These are phyloP conservation scores for Trichomalopsis sarcophagae DNA, from an alignment of 1,140 invertebrate species.

Conservation along the genomic window DNA sequence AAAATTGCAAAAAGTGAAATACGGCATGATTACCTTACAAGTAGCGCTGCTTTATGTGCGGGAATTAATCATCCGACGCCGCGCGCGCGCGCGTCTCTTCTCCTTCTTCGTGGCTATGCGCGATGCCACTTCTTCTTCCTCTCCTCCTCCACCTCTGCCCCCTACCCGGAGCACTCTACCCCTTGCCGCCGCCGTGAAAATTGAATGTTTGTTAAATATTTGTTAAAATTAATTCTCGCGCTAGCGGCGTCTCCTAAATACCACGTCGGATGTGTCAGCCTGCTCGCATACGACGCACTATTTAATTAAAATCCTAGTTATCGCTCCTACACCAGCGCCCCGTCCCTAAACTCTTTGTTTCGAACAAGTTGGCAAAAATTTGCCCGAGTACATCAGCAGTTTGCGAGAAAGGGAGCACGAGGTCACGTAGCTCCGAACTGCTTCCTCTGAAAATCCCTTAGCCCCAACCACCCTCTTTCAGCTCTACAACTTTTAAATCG, in stretches of 20 bases:
- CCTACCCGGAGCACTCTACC: background rate
- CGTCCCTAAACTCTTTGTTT: too few species aligned
- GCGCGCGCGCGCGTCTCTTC: background rate
- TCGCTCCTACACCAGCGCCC: background rate
- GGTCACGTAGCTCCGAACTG: background rate
- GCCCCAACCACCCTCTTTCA: background rate
- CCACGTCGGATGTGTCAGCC: background rate
- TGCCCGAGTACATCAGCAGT: too few species aligned
- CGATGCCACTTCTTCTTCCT: background rate
- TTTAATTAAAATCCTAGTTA: background rate
- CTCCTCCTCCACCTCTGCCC: background rate
- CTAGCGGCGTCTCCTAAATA: constrained; percentile 3
- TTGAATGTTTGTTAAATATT: constrained; percentile 42
- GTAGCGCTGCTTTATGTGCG: constrained; percentile 23
- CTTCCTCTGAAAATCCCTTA: background rate
- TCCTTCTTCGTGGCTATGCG: background rate
- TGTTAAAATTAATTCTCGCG: constrained; percentile 31
- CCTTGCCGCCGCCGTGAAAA: constrained; percentile 38
- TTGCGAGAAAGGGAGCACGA: background rate
- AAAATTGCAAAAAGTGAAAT: constrained; percentile 51
- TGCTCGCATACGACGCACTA: too few species aligned
- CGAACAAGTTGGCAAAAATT: too few species aligned
- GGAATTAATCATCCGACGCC: constrained; percentile 46
- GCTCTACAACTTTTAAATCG: constrained; percentile 2
- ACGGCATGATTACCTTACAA: constrained; percentile 49